A percentile compares a stretch with the other conserved stretches of the same genome.
These are phyloP conservation scores for Tetrapedia diversipes DNA, from an alignment of 2,888 invertebrate genomes.

Conservation along the genomic window DNA sequence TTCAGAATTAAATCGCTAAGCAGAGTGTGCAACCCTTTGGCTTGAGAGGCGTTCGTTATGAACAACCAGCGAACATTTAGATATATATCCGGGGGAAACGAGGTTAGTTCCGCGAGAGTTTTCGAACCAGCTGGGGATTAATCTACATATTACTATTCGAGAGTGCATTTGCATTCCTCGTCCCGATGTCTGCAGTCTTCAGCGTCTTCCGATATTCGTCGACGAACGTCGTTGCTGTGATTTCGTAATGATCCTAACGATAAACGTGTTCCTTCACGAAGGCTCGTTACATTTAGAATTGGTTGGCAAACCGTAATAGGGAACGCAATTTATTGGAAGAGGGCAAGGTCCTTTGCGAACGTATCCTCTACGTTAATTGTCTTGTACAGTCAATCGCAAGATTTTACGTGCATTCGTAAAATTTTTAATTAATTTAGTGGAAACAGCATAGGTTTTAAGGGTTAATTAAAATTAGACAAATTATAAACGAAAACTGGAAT, in stretches of 20 bases:
- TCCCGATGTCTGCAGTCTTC: conserved; percentile 47
- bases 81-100: conserved; percentile 31
- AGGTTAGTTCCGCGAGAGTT: conserved; percentile 62
- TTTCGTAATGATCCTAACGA: conserved; percentile 45
- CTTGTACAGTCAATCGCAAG: too few species aligned
- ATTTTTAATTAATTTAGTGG: too few species aligned
- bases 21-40: conserved; percentile 28
- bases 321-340: too few species aligned
- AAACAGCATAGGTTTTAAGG: too few species aligned
- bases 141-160: conserved; percentile 64
- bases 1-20: neutral
- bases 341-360: too few species aligned
- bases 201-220: conserved; percentile 43
- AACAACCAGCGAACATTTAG: conserved; percentile 20
- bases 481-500: too few species aligned
- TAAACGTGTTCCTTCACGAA: conserved; percentile 15
- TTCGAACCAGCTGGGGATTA: conserved; percentile 66
- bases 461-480: too few species aligned
- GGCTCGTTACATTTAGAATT: neutral
- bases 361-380: too few species aligned
- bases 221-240: conserved; percentile 39
- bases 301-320: neutral
- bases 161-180: conserved; percentile 63
- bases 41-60: conserved; percentile 23
- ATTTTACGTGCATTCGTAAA: too few species aligned